Evolutionary conservation across 2,113 vertebrate genomes (phyloP), one percentile per base, ranked within the genome.

Genomic region (Callipepla squamata): DNA sequence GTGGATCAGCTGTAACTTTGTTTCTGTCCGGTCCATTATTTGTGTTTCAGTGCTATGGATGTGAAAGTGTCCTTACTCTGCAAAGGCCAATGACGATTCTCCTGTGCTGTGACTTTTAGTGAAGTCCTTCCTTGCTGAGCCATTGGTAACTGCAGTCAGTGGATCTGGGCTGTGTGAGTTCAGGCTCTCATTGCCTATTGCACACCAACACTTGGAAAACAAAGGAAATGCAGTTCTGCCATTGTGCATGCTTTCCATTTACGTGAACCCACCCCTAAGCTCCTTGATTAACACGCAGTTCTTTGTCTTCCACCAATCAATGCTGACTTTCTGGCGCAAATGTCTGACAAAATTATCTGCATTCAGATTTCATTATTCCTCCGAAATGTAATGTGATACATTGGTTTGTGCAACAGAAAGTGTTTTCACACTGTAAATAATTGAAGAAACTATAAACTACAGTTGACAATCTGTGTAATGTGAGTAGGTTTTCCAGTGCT

Each of bases 401-500:
- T 91, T 40, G 9, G 9, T 61, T 85, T 92, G 61, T 61, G 34
- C 65, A 72, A 80, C 32, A 58, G 75, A 55, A 72, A 78, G 76
- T 51, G 83, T 92, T 95, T 91, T 77, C 87, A 59, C n/a, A 21
- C 76, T 86, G 82, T 93, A 95, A 95, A 95, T 96, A 96, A 96
- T 95, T 95, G 76, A 96, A 94, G 91, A 87, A 93, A 70, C 62
- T 57, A 90, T 94, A 86, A 95, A 93, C 79, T 88, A 57, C 26
- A 26, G 62, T n/a, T 86, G 93, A 78, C 5, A 55, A 21, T 74
- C 76, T 83, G 90, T 88, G 92, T 88, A 87, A 95, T 73, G 47
- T 44, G 65, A 94, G 57, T 70, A 74, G 38, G 47, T 89, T 92
- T 91, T 92, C 80, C 66, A 19, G 20, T 51, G 19, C 32, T 73